Evolutionary conservation across 2,113 vertebrate genomes (phyloP).

Genomic region (Phyllostomus hastatus): DNA sequence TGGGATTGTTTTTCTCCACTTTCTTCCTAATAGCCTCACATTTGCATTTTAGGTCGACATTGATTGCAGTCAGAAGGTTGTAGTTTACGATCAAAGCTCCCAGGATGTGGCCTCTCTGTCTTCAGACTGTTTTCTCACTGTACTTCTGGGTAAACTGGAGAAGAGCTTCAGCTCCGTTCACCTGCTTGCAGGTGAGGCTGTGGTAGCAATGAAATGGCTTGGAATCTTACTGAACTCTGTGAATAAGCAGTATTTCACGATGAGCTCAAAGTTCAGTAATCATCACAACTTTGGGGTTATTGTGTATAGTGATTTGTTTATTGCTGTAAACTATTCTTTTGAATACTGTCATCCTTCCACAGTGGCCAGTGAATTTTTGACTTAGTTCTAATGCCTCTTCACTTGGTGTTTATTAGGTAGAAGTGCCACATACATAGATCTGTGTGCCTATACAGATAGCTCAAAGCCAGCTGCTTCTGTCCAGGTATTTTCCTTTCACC

Average conservation of each 20-base stretch:
- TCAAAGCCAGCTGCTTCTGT: background rate
- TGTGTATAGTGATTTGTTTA: background rate
- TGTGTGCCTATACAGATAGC: background rate
- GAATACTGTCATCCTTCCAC: background rate
- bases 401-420: background rate
- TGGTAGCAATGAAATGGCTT: background rate
- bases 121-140: slow-evolving; percentile 90
- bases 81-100: slow-evolving; percentile 95
- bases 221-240: accelerated
- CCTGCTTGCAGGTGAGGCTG: slow-evolving; percentile 90
- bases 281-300: background rate
- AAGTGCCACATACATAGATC: background rate
- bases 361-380: background rate
- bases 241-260: background rate
- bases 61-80: slow-evolving; percentile 88
- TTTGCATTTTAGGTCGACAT: slow-evolving; percentile 86
- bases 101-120: slow-evolving; percentile 84
- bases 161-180: slow-evolving; percentile 90
- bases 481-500: background rate
- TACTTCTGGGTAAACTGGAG: slow-evolving; percentile 94
- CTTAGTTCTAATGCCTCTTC: background rate
- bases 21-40: background rate
- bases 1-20: background rate
- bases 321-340: background rate
- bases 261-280: background rate